Conservation (phyloP, 2,888 invertebrate species). For the Axea sp. region DNA sequence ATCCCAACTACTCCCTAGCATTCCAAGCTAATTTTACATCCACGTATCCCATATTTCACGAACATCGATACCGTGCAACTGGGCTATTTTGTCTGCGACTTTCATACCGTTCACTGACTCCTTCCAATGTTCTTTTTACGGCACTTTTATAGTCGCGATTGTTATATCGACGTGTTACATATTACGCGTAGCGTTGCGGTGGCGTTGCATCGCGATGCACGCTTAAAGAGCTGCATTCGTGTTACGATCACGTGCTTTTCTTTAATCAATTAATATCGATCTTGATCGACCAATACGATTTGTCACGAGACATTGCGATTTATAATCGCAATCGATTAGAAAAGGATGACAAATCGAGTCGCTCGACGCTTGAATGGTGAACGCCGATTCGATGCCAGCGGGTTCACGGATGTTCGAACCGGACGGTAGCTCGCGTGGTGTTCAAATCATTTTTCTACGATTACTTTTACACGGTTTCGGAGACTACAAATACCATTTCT, state of each 20-base stretch:
- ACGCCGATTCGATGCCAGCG: too few relatives aligned
- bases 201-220: constrained; percentile 30
- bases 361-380: too few relatives aligned
- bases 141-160: constrained; percentile 33
- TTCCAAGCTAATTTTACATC: too few relatives aligned
- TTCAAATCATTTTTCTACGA: too few relatives aligned
- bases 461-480: too few relatives aligned
- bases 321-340: neutral
- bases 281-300: constrained; percentile 27
- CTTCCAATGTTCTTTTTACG: constrained; percentile 34
- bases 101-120: constrained; percentile 46
- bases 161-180: constrained; percentile 57
- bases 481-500: too few relatives aligned
- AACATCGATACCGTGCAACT: constrained; percentile 44
- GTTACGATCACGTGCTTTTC: constrained; percentile 20
- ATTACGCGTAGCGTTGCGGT: constrained; percentile 32
- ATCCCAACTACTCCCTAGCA: too few relatives aligned
- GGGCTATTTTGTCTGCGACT: constrained; percentile 40
- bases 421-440: too few relatives aligned
- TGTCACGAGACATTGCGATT: constrained; percentile 12
- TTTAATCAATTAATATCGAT: constrained; percentile 39
- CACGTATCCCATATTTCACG: constrained; percentile 15
- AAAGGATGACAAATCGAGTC: too few relatives aligned
- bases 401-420: too few relatives aligned
- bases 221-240: constrained; percentile 33